A percentile compares a stretch with the other conserved stretches of the same genome.
phyloP scores from a whole-genome alignment of 2,888 invertebrate genomes.

The Pristionchus mayeri region DNA sequence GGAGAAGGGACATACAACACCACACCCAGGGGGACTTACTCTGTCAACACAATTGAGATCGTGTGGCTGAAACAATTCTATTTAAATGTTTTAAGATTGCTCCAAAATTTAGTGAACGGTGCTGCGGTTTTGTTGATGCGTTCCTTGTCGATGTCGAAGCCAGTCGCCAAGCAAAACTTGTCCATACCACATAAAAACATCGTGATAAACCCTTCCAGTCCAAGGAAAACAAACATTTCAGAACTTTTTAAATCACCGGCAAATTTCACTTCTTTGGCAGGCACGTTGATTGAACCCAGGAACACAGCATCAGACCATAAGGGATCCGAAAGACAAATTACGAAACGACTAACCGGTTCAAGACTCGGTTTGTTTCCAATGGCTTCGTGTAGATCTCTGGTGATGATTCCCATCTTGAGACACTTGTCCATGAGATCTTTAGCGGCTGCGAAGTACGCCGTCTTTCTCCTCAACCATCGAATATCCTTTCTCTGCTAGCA shows the following conservation, averaged over 20 bases:
- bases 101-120: too few relatives aligned
- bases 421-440: slow-evolving; percentile 60
- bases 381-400: slow-evolving; percentile 52
- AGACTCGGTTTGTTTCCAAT: slow-evolving; percentile 47
- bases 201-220: too few relatives aligned
- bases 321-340: background rate
- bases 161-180: too few relatives aligned
- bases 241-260: too few relatives aligned
- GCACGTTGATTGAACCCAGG: background rate
- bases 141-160: too few relatives aligned
- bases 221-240: too few relatives aligned
- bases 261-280: too few relatives aligned
- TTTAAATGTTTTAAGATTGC: too few relatives aligned
- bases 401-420: slow-evolving; percentile 56
- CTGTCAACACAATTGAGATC: background rate
- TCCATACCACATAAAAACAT: too few relatives aligned
- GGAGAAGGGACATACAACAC: background rate
- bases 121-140: too few relatives aligned
- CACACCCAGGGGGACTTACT: background rate
- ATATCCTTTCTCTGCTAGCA: too few relatives aligned
- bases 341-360: slow-evolving; percentile 49
- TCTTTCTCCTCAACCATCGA: slow-evolving; percentile 49
- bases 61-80: too few relatives aligned
- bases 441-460: slow-evolving; percentile 56
- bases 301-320: background rate